A percentile compares a stretch with the other conserved stretches of the same genome.
Conservation (phyloP, 2,113 vertebrate species). For the Formicarius rufipectus region DNA sequence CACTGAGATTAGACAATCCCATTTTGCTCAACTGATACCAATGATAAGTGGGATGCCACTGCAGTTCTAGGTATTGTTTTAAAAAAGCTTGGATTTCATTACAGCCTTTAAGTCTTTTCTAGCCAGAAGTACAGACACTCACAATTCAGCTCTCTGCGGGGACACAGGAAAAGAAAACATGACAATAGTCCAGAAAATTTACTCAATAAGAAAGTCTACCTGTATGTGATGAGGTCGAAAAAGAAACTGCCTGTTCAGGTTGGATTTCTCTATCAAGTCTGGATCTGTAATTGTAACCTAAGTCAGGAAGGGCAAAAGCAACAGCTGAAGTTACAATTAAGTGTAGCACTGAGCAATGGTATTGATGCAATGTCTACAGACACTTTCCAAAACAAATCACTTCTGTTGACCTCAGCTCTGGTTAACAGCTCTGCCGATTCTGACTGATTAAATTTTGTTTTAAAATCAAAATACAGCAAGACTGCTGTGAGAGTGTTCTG, state of each 20-base stretch:
- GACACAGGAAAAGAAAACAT: background rate
- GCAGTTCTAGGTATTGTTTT: background rate
- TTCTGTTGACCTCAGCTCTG: background rate
- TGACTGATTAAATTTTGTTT: background rate
- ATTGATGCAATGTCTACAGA: background rate
- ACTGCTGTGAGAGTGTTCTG: background rate
- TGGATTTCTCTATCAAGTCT: slow-evolving; percentile 98
- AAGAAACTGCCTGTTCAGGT: slow-evolving; percentile 97
- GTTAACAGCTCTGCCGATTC: background rate
- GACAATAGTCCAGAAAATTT: background rate
- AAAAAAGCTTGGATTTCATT: background rate
- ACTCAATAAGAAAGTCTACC: slow-evolving; percentile 69
- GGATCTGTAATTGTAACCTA: slow-evolving; percentile 96
- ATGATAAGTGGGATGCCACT: background rate
- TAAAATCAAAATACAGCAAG: background rate
- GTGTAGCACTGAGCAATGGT: background rate
- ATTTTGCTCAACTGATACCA: background rate
- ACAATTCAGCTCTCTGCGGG: background rate
- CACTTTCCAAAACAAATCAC: background rate
- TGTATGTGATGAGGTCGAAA: slow-evolving; percentile 97
- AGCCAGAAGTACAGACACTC: background rate
- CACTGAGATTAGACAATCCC: background rate
- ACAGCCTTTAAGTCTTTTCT: background rate
- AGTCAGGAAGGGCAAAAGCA: slow-evolving; percentile 42
- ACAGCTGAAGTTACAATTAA: slow-evolving; percentile 19